These are phyloP conservation scores for Urocitellus parryii DNA, from an alignment of 2,113 vertebrate genomes.

Conservation along the genomic window DNA sequence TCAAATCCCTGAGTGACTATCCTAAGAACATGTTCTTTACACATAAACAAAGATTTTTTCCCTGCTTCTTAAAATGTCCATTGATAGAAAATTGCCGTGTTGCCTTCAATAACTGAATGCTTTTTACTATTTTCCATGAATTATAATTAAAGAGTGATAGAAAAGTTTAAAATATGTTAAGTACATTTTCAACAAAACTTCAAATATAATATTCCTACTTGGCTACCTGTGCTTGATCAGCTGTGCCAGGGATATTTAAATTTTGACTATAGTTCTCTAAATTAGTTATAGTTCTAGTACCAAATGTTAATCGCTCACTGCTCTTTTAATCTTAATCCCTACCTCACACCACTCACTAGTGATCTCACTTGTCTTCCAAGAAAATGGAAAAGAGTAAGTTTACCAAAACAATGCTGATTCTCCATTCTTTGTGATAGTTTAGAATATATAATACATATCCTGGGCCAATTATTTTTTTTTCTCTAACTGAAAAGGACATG, in stretches of 20 bases:
- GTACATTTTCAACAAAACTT: neutral
- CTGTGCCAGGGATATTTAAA: neutral
- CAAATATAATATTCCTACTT: neutral
- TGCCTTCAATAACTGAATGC: neutral
- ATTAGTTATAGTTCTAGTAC: neutral
- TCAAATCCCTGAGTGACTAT: constrained; percentile 27
- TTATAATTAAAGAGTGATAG: neutral
- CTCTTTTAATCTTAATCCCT: neutral
- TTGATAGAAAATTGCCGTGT: neutral
- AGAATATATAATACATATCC: neutral
- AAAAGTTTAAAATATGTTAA: constrained; percentile 33
- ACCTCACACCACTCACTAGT: neutral
- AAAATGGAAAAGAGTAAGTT: neutral
- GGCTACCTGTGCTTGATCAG: neutral
- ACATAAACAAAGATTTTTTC: neutral
- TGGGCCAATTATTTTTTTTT: neutral
- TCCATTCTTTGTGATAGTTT: neutral
- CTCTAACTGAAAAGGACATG: neutral
- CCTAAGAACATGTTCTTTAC: constrained; percentile 34
- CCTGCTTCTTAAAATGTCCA: neutral
- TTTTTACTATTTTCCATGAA: neutral
- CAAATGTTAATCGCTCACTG: neutral
- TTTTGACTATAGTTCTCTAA: neutral
- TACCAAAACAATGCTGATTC: neutral
- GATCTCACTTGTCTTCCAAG: neutral